Conservation (phyloP, 2,113 vertebrate genomes). For the Caloenas nicobarica region DNA sequence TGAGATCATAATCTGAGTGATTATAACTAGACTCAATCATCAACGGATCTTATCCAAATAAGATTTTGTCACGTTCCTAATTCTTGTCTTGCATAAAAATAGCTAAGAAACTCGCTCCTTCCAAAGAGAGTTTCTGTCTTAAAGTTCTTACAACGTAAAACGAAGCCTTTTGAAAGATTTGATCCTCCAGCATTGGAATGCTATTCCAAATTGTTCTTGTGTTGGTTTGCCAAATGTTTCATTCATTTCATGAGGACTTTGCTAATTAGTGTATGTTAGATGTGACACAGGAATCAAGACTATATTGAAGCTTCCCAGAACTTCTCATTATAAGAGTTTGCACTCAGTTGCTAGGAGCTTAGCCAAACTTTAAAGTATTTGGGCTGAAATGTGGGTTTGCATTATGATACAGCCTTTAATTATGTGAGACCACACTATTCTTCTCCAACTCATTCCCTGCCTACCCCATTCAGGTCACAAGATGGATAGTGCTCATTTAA, state of each 20-base stretch:
- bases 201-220: slow-evolving; percentile 19
- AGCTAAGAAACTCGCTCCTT: slow-evolving; percentile 33
- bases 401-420: not conserved
- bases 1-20: not conserved
- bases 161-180: slow-evolving; percentile 20
- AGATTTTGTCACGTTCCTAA: not conserved
- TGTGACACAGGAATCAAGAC: not conserved
- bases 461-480: not conserved
- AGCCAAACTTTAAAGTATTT: slow-evolving; percentile 33
- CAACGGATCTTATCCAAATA: not conserved
- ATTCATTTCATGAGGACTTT: slow-evolving; percentile 27
- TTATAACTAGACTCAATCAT: not conserved
- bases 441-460: not conserved
- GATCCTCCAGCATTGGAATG: not conserved
- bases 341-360: slow-evolving; percentile 35
- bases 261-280: not conserved
- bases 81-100: not conserved
- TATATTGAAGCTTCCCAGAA: slow-evolving; percentile 21
- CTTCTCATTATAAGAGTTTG: not conserved
- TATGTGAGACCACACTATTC: not conserved
- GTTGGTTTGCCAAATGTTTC: not conserved
- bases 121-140: slow-evolving; percentile 42
- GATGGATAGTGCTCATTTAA: not conserved
- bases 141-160: slow-evolving; percentile 37
- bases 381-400: not conserved